Conservation (phyloP, 1,140 invertebrate species). For the Archegozetes longisetosus region DNA sequence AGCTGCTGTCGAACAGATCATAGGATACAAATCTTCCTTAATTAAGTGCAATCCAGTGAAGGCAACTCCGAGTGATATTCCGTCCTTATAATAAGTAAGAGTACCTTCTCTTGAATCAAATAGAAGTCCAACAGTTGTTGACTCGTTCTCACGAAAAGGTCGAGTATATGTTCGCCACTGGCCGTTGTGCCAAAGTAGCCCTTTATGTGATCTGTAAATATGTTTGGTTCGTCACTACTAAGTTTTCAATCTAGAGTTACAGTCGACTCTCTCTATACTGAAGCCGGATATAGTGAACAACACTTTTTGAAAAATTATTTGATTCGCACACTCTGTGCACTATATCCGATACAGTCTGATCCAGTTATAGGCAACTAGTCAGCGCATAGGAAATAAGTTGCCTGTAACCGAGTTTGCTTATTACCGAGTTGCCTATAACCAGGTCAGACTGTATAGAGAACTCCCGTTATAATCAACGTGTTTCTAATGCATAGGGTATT, state of each 20-base stretch:
- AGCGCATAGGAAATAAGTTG: too few species aligned
- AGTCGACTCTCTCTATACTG: background rate
- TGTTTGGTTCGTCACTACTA: background rate
- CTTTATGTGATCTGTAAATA: conserved; percentile 45
- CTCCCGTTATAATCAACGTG: too few species aligned
- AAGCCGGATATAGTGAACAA: too few species aligned
- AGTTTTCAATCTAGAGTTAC: background rate
- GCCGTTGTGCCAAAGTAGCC: conserved; percentile 49
- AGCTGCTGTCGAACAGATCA: conserved; percentile 52
- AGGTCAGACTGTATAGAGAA: too few species aligned
- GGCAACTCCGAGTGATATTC: conserved; percentile 42
- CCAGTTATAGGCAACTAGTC: too few species aligned
- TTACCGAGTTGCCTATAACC: too few species aligned
- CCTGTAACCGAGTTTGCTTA: too few species aligned
- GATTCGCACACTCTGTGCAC: too few species aligned
- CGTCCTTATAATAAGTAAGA: conserved; percentile 54
- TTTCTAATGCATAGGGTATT: too few species aligned
- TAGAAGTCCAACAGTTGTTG: conserved; percentile 44
- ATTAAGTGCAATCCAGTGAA: conserved; percentile 32
- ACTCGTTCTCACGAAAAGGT: conserved; percentile 48
- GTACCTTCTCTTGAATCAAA: conserved; percentile 51
- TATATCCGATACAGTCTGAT: too few species aligned
- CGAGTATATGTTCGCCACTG: conserved; percentile 42
- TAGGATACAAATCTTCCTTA: conserved; percentile 45
- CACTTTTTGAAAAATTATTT: too few species aligned